Evolutionary conservation across 92 coral and sea anemone genomes (phyloP).

Genomic region (Phenganax marumi): DNA sequence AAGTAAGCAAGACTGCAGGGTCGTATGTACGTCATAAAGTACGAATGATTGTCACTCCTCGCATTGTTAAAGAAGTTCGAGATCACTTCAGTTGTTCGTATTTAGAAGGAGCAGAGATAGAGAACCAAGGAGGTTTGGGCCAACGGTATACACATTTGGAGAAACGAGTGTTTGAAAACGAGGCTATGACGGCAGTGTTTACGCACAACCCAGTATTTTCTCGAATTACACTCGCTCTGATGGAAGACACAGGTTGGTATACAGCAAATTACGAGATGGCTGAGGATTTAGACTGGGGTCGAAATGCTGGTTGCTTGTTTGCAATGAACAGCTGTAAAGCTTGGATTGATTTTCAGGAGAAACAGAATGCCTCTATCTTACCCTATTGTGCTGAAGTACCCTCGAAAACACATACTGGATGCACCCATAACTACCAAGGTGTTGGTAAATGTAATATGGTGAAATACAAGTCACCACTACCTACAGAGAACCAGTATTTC

Average conservation of each 20-base stretch:
- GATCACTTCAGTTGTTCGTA: constrained; percentile 85
- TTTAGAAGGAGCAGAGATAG: constrained; percentile 93
- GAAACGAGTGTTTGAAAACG: constrained; percentile 92
- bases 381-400: constrained; percentile 71
- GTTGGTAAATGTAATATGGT: constrained; percentile 83
- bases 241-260: constrained; percentile 99
- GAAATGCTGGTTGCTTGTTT: constrained; percentile 80
- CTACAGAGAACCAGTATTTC: constrained; percentile 80
- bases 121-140: constrained; percentile 88
- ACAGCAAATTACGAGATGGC: constrained; percentile 76
- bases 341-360: constrained; percentile 71
- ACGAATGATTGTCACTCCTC: constrained; percentile 72
- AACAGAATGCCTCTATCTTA: constrained; percentile 44
- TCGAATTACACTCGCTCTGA: constrained; percentile 79
- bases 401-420: constrained; percentile 55
- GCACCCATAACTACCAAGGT: constrained; percentile 67
- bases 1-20: constrained; percentile 48
- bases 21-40: constrained; percentile 59
- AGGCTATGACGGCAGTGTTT: constrained; percentile 94
- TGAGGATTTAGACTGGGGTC: constrained; percentile 85
- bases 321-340: constrained; percentile 91
- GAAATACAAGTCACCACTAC: constrained; percentile 55
- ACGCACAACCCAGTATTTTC: constrained; percentile 90
- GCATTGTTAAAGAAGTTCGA: constrained; percentile 71
- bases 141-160: constrained; percentile 89